Evolutionary conservation across 1,140 invertebrate genomes (phyloP), one percentile per base, ranked within the genome.

Genomic region (Helicoverpa zea): DNA sequence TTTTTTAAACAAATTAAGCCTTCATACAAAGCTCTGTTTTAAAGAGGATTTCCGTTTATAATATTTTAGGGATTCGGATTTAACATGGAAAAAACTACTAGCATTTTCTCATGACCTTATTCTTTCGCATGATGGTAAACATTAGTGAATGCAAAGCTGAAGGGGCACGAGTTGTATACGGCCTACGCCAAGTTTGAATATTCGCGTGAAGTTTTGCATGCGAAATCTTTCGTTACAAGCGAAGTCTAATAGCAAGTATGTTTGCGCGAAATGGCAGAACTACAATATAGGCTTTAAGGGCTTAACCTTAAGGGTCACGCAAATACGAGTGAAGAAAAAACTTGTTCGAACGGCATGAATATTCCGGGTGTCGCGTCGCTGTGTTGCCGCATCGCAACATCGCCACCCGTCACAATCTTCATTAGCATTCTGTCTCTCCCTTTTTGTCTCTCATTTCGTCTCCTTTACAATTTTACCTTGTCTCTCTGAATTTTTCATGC

Each of bases 381-480:
- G 1, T 29, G 72, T 66, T 64, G 43, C 43, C 58, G 43, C 73
- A 75, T 52, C 64, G 74, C 73, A 72, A 81, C 73, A 75, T 52
- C 64, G 74, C 73, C 66, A 81, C 78, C 77, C 52, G 78, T 68
- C 68, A 64, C 75, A 82, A 82, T 81, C 80, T 81, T 81, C 81
- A 86, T 84, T 84, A 85, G 70, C 79, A 82, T 81, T 81, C 64
- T 68, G 68, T 54, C 79, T 80, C 76, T 79, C 83, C 70, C 70
- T 77, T 81, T 84, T 59, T 80, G 73, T 73, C 49, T 75, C 30
- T 58, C 54, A 80, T 76, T 74, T 23, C 54, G 47, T 68, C 70
- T 74, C 75, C 68, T 73, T 56, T 56, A 63, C 66, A 63, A 79
- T 76, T 61, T 78, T 59, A 81, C 52, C 72, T 80, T 64, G 63